Percentiles rank a stretch among this genome's conserved stretches.
Conservation (phyloP, 2,888 invertebrate genomes). For the Onthophagus sagittarius region DNA sequence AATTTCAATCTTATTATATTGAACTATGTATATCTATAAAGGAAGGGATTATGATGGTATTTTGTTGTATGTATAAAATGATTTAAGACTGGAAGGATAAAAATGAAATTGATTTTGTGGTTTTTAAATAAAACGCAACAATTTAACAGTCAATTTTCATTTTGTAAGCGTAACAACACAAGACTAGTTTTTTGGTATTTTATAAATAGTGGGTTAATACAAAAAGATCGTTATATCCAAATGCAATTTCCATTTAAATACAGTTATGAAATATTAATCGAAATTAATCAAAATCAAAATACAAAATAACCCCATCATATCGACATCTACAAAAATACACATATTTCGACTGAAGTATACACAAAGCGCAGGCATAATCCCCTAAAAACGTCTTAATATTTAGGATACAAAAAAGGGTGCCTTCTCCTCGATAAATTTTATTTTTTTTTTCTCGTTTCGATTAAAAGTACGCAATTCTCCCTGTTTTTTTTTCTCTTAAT, state of each 20-base stretch:
- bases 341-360: slow-evolving; percentile 32
- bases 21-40: too few species aligned
- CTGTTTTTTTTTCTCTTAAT: too few species aligned
- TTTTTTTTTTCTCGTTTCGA: too few species aligned
- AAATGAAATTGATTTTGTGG: not conserved
- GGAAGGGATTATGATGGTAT: too few species aligned
- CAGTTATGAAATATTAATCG: slow-evolving; percentile 10
- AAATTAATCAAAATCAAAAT: not conserved
- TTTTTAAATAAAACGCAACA: slow-evolving; percentile 5
- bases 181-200: slow-evolving; percentile 42
- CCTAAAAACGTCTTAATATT: slow-evolving; percentile 10
- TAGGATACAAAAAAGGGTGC: slow-evolving; percentile 10
- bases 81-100: not conserved
- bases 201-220: slow-evolving; percentile 25
- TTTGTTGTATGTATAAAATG: too few species aligned
- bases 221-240: slow-evolving; percentile 24
- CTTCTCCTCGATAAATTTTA: not conserved
- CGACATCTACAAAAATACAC: slow-evolving; percentile 46
- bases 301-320: not conserved
- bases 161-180: slow-evolving; percentile 37
- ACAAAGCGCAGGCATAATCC: not conserved
- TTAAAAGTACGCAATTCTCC: slow-evolving; percentile 18
- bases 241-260: slow-evolving; percentile 21
- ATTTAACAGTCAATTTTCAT: slow-evolving; percentile 9
- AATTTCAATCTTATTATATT: too few species aligned